phyloP scores from a whole-genome alignment of 2,113 vertebrate genomes.

The Lethenteron reissneri region DNA sequence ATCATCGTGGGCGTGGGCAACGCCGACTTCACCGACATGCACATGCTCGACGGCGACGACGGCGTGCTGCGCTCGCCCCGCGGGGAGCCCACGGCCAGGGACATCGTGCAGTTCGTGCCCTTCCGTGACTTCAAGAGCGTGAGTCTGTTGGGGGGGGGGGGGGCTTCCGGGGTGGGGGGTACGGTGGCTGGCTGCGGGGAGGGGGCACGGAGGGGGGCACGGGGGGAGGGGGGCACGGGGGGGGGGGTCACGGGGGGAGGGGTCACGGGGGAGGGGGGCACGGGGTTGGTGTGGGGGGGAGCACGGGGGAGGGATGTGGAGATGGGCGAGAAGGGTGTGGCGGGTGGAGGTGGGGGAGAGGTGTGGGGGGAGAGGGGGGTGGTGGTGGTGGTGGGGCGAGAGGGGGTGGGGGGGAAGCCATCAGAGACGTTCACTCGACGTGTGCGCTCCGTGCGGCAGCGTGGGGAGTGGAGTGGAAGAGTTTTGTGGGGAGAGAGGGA shows the following conservation, averaged over 20 bases:
- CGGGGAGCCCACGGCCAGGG: conserved; percentile 69
- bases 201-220: background rate
- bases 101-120: conserved; percentile 93
- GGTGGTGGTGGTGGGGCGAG: background rate
- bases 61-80: conserved; percentile 72
- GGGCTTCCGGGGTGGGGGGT: background rate
- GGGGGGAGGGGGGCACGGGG: background rate
- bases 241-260: background rate
- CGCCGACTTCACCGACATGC: conserved; percentile 90
- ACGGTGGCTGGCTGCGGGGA: no score
- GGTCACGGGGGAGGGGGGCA: background rate
- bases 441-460: background rate
- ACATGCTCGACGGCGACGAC: conserved; percentile 78
- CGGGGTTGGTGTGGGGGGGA: background rate
- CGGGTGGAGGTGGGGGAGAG: background rate
- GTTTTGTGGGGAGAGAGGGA: background rate
- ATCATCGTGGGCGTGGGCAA: conserved; percentile 91
- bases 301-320: background rate
- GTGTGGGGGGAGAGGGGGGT: background rate
- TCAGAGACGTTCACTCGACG: background rate
- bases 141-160: background rate
- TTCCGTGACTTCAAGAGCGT: conserved; percentile 37
- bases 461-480: background rate
- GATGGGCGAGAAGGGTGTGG: background rate
- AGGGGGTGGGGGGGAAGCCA: background rate